Evolutionary conservation across 2,888 invertebrate genomes (phyloP), one percentile per base, ranked within the genome.

Genomic region (Tineola bisselliella): DNA sequence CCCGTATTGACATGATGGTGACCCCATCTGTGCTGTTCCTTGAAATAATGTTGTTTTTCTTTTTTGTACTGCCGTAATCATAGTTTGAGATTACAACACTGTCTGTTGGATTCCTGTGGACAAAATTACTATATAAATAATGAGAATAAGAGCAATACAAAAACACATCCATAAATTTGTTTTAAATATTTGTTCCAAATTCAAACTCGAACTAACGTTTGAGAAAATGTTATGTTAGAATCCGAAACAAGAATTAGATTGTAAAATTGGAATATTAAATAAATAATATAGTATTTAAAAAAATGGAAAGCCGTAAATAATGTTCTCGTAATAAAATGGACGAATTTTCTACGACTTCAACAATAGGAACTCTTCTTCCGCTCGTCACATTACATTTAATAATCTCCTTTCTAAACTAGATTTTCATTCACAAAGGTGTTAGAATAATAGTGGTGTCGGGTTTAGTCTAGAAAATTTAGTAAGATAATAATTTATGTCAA

Each of bases 51-150:
- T 82, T 81, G 66, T 71, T 80, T 62, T 84, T 86, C 73, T 88
- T 87, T 71, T 86, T 88, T 67, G 79, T 77, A 70, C 78, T 82
- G 70, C 84, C 82, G 68, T 81, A 84, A 63, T 87, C 87, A 76
- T 84, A 87, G 73, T 86, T 87, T 48, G 87, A 84, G 66, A 87
- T 84, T 65, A 87, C 87, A 62, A 87, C 81, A 66, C 84, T 86
- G 68, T 87, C 87, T 75, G 86, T 83, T 25, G 81, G 79, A 64
- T 86, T 86, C 76, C 86, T 87, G 81, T 60, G 33, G 12, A 60
- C 6, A 43, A 48, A 48, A n/a, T n/a, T n/a, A n/a, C n/a, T n/a
- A n/a, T n/a, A n/a, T n/a, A n/a, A n/a, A n/a, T n/a, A n/a, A n/a
- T n/a, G n/a, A n/a, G n/a, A n/a, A n/a, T n/a, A n/a, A n/a, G n/a